phyloP scores from a whole-genome alignment of 2,888 invertebrate genomes.

The Mamestra brassicae region DNA sequence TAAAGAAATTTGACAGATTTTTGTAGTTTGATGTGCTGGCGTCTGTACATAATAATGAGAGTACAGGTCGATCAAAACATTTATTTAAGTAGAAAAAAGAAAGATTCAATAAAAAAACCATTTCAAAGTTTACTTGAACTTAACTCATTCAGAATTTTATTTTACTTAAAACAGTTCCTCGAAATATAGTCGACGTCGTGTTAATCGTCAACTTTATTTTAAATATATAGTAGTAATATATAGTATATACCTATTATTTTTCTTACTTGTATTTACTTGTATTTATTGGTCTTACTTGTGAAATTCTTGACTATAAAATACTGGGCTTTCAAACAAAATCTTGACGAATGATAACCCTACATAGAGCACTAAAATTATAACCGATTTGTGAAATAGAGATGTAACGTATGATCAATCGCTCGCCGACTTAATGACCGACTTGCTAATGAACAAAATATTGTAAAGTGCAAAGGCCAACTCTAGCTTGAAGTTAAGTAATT shows the following conservation, averaged over 20 bases:
- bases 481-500: constrained; percentile 50
- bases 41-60: background rate
- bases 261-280: no score
- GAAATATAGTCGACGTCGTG: background rate
- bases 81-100: background rate
- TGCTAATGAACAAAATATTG: constrained; percentile 59
- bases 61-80: background rate
- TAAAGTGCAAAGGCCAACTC: constrained; percentile 51
- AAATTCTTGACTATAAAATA: background rate
- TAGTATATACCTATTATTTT: no score
- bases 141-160: background rate
- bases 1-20: no score
- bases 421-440: constrained; percentile 42
- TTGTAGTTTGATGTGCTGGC: no score
- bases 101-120: constrained; percentile 1
- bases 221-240: no score
- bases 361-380: constrained; percentile 33
- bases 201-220: background rate
- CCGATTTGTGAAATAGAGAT: constrained; percentile 56
- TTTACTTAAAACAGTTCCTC: background rate
- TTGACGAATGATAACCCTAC: constrained; percentile 45
- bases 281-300: background rate
- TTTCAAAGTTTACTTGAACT: background rate
- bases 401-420: constrained; percentile 57
- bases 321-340: background rate